Conservation (phyloP, 2,113 vertebrate genomes). For the Equus przewalskii region DNA sequence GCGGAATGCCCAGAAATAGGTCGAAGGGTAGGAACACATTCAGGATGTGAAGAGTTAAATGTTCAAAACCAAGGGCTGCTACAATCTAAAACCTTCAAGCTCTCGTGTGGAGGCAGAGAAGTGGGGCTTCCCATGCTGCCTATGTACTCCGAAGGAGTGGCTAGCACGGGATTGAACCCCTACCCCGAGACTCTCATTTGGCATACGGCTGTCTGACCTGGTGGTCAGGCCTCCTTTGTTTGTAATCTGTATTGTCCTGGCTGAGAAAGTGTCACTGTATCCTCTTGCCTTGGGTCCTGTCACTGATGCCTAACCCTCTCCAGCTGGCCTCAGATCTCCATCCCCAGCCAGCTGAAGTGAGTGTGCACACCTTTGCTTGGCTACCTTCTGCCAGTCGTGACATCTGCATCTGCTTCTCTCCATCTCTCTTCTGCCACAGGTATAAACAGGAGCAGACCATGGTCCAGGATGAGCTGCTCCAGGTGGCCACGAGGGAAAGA, state of each 20-base stretch:
- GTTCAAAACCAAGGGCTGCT: not conserved
- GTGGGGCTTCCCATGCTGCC: not conserved
- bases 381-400: slow-evolving; percentile 5
- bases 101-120: not conserved
- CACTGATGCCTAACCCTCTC: not conserved
- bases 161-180: not conserved
- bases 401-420: slow-evolving; percentile 5
- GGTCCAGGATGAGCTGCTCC: slow-evolving; percentile 91
- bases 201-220: not conserved
- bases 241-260: not conserved
- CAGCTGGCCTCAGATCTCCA: rapidly evolving
- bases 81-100: not conserved
- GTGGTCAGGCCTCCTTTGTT: not conserved
- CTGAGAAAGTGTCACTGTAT: not conserved
- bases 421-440: slow-evolving; percentile 78
- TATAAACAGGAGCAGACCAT: slow-evolving; percentile 92
- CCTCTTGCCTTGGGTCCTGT: not conserved
- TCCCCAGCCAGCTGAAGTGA: not conserved
- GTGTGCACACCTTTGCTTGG: not conserved
- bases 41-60: not conserved
- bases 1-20: slow-evolving; percentile 37
- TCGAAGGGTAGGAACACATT: not conserved
- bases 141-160: not conserved
- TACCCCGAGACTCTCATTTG: not conserved
- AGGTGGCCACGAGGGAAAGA: slow-evolving; percentile 89